phyloP scores from a whole-genome alignment of 2,888 invertebrate species.

The Parnassius smintheus region DNA sequence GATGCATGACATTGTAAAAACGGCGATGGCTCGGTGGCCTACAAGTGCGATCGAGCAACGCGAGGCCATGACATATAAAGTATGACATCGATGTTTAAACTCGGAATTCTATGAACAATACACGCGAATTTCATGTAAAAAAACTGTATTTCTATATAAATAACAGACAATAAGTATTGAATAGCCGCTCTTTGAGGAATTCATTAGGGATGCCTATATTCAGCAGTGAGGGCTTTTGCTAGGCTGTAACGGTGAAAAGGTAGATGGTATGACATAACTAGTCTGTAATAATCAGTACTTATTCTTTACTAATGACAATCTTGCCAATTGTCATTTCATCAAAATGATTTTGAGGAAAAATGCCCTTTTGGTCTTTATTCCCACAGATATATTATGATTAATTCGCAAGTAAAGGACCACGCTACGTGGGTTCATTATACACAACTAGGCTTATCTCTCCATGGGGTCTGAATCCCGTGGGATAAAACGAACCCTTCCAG shows the following conservation, averaged over 20 bases:
- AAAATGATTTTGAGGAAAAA: too few relatives aligned
- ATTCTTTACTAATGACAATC: too few relatives aligned
- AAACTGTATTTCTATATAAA: conserved; percentile 27
- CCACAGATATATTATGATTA: conserved; percentile 37
- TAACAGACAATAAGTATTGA: conserved; percentile 8
- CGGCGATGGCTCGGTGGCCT: conserved; percentile 69
- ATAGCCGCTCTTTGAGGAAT: too few relatives aligned
- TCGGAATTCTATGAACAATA: conserved; percentile 46
- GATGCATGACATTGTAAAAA: conserved; percentile 78
- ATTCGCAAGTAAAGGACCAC: conserved; percentile 60
- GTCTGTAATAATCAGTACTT: too few relatives aligned
- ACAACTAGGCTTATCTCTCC: conserved; percentile 63
- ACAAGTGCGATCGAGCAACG: conserved; percentile 76
- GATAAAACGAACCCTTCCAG: conserved; percentile 66
- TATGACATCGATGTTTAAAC: conserved; percentile 55
- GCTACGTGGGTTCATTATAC: conserved; percentile 74
- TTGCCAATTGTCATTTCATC: too few relatives aligned
- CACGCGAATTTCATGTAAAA: conserved; percentile 48
- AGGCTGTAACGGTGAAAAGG: too few relatives aligned
- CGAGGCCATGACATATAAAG: conserved; percentile 75
- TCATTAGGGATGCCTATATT: too few relatives aligned
- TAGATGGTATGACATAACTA: too few relatives aligned
- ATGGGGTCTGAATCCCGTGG: conserved; percentile 76
- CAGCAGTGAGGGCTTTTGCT: too few relatives aligned
- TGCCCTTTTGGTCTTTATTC: neutral